Evolutionary conservation across 2,888 invertebrate species (phyloP), one percentile per base, ranked within the genome.

Genomic region (Dascillus cervinus): DNA sequence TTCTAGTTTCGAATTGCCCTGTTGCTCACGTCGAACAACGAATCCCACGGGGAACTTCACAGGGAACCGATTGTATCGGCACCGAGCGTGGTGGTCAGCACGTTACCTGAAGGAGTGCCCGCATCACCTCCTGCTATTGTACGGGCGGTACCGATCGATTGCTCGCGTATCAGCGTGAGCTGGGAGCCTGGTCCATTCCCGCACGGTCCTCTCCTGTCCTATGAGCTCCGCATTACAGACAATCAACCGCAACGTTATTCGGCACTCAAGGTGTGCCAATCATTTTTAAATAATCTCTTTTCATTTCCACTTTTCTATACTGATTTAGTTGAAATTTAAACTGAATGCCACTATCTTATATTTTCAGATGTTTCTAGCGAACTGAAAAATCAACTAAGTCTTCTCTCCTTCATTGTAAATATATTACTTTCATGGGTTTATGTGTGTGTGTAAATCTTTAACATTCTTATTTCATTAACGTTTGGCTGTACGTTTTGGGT

Each of bases 151-250:
- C 77, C 89, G 3, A 76, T 89, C 32, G 89, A 91, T 63, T 75
- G 84, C 28, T 78, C 79, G 47, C 77, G 89, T 47, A 80, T 92
- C 39, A 86, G 87, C 42, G 77, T 94, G 37, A 84, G 83, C 50
- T 94, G 92, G 92, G 79, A 80, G 60, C 82, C 87, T 9, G 91
- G 92, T 9, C 75, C 77, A 30, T 89, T 85, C 58, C 82, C 84
- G 29, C 90, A 90, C 63, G 92, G 89, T 43, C 89, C 88, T 21
- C 73, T 94, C 49, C 76, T 87, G 39, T 86, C 89, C 44, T 94
- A 90, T 67, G 82, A 83, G 44, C 68, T 92, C 43, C 72, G 79
- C 51, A 74, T 90, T 24, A 72, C 72, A 34, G 63, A 63, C 45
- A 57, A 53, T 49, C 50, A 56, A 40, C 56, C 55, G 31, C 46